Evolutionary conservation across 2,888 invertebrate species (phyloP).

Genomic region (Sarcophaga caerulescens): DNA sequence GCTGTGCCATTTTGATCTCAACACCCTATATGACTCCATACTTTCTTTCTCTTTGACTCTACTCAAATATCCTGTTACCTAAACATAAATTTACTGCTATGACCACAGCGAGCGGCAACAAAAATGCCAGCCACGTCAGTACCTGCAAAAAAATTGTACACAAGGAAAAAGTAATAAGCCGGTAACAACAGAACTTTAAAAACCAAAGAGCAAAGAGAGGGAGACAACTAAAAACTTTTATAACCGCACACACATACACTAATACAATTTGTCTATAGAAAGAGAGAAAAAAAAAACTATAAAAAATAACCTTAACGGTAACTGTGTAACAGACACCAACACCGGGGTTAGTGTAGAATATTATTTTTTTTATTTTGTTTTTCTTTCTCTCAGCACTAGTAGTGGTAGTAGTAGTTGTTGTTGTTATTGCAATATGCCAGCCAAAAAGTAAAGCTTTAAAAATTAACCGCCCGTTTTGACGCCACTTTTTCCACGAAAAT

Average conservation of each 20-base stretch:
- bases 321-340: conserved; percentile 40
- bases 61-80: conserved; percentile 58
- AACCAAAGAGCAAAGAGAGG: too few relatives aligned
- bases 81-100: conserved; percentile 52
- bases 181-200: conserved; percentile 32
- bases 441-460: conserved; percentile 27
- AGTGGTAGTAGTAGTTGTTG: not conserved
- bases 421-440: not conserved
- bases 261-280: not conserved
- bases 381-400: not conserved
- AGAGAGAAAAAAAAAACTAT: not conserved
- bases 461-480: conserved; percentile 57
- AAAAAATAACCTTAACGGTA: conserved; percentile 25
- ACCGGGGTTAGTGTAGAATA: not conserved
- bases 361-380: not conserved
- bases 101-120: conserved; percentile 41
- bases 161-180: conserved; percentile 54
- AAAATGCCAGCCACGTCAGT: not conserved
- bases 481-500: conserved; percentile 53
- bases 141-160: not conserved
- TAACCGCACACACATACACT: conserved; percentile 17
- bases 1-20: too few relatives aligned
- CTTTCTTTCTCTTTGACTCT: not conserved
- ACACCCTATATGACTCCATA: too few relatives aligned
- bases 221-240: not conserved